Evolutionary conservation across 2,797 vertebrate genomes (phyloP), one percentile per base, ranked within the genome.

Genomic region (Fundulus diaphanus): DNA sequence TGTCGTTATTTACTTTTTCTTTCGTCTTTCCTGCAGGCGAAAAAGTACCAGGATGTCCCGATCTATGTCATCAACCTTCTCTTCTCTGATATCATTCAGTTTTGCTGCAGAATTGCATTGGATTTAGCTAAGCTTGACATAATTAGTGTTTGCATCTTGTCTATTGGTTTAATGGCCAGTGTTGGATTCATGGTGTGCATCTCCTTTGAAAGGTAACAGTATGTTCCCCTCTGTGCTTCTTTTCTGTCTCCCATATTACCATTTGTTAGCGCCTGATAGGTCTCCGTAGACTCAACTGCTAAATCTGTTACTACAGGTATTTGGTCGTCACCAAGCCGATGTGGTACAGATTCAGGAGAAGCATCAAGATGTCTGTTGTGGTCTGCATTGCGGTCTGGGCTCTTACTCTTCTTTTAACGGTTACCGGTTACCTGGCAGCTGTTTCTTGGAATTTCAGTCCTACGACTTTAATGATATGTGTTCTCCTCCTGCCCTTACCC

Each of bases 401-500:
- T n/a, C 0, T 51, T 0, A 5, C 54, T 0, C 0, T 59, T 16
- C 5, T 69, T 31, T 57, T 18, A n/a, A 0, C 1, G 3, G 0
- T 56, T 4, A 0, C 5, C 20, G 0, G 5, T 8, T 22, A 20
- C 27, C 12, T 13, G 2, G 8, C 16, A 3, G 29, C 7, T 37
- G 5, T 0, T 3, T 31, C 42, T 16, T 7, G 5, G 0, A 0
- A 5, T 0, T 56, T 20, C 35, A n/a, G n/a, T n/a, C n/a, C n/a
- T n/a, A n/a, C n/a, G n/a, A n/a, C n/a, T n/a, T n/a, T n/a, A n/a
- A n/a, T n/a, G n/a, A n/a, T n/a, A n/a, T n/a, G n/a, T n/a, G n/a
- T 37, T 13, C 5, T 76, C 24, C 0, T 76, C 54, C 0, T 51
- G 2, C 74, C 67, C 0, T 0, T 76, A 0, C 67, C 54, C 12